A percentile compares a stretch with the other conserved stretches of the same genome.
Evolutionary conservation across 2,888 invertebrate genomes (phyloP).

Genomic region (Acanthopleura granulata): DNA sequence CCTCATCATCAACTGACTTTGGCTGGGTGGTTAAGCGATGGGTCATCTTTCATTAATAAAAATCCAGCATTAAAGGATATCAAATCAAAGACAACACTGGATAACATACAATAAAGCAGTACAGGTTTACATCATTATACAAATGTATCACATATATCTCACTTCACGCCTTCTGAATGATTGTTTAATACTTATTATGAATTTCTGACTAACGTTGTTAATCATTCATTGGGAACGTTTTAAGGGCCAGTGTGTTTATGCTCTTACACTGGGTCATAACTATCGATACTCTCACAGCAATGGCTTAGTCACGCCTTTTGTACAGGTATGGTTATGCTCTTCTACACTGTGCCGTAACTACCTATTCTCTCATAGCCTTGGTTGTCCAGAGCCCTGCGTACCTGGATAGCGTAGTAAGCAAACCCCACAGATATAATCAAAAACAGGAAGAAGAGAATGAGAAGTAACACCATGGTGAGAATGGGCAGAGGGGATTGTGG

Average conservation of each 20-base stretch:
- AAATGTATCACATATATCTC: no score
- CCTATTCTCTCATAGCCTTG: neutral
- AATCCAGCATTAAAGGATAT: no score
- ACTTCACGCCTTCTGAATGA: no score
- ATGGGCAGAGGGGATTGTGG: slow-evolving; percentile 34
- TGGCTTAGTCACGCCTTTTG: neutral
- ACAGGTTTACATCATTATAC: no score
- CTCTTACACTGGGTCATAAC: neutral
- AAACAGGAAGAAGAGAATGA: slow-evolving; percentile 55
- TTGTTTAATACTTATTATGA: no score
- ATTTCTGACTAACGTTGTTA: no score
- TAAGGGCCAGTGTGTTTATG: no score
- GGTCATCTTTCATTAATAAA: no score
- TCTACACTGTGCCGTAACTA: neutral
- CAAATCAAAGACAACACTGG: no score
- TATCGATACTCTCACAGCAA: neutral
- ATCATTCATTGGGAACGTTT: neutral
- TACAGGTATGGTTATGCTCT: neutral
- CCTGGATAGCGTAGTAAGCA: slow-evolving; percentile 42
- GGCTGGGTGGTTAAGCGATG: no score
- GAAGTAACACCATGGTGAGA: slow-evolving; percentile 47
- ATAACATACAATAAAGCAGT: no score
- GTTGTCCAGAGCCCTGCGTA: neutral
- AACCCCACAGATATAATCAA: slow-evolving; percentile 52
- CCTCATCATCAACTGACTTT: no score